Percentiles rank a stretch among this genome's conserved stretches.
These are phyloP conservation scores for Panagrolaimus sp. DNA, from an alignment of 1,140 invertebrate species.

Conservation along the genomic window DNA sequence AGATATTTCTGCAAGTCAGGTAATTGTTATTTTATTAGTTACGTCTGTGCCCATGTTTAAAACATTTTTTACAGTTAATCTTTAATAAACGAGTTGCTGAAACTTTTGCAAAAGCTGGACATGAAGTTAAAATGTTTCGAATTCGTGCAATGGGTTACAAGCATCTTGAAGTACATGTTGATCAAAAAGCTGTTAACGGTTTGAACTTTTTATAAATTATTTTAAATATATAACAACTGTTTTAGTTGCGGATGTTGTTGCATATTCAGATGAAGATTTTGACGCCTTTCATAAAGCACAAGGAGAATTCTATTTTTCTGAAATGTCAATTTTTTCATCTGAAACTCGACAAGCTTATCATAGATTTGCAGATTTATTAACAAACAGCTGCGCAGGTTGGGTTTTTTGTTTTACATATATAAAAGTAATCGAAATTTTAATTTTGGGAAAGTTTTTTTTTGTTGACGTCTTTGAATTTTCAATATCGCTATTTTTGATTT, in stretches of 20 bases:
- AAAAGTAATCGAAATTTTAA: too few relatives aligned
- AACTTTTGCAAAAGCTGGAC: background rate
- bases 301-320: background rate
- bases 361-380: background rate
- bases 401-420: too few relatives aligned
- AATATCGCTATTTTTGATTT: too few relatives aligned
- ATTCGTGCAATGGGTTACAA: constrained; percentile 1
- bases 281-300: background rate
- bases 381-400: background rate
- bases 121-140: background rate
- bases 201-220: background rate
- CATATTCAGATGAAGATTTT: constrained; percentile 3
- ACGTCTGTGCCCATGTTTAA: background rate
- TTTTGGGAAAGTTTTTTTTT: too few relatives aligned
- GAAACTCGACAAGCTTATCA: background rate
- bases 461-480: too few relatives aligned
- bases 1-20: constrained; percentile 16
- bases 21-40: background rate
- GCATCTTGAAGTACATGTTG: constrained; percentile 3
- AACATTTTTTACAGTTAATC: constrained; percentile 4
- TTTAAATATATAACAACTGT: background rate
- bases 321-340: background rate
- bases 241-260: background rate
- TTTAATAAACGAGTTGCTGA: constrained; percentile 10
- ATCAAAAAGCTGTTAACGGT: constrained; percentile 1